Percentiles rank a stretch among this genome's conserved stretches.
phyloP scores from a whole-genome alignment of 1,140 invertebrate species.

The Heliconius nattereri region DNA sequence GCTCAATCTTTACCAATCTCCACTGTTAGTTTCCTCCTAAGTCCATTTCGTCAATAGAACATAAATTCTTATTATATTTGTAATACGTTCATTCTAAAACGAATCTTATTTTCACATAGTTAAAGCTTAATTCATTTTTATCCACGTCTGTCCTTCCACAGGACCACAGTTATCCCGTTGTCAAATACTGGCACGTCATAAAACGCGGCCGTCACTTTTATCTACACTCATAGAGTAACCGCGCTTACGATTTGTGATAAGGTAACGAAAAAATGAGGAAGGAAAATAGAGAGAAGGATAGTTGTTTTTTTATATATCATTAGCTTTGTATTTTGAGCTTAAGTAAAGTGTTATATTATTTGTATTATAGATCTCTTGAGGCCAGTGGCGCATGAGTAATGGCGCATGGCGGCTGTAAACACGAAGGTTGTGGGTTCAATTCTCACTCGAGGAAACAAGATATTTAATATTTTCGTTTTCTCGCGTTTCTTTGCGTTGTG shows the following conservation, averaged over 20 bases:
- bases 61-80: constrained; percentile 4
- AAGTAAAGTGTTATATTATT: too few species aligned
- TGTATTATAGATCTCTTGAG: too few species aligned
- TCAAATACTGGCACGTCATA: constrained; percentile 28
- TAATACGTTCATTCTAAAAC: neutral
- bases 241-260: constrained; percentile 34
- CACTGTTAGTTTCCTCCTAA: neutral
- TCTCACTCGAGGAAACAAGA: too few species aligned
- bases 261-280: neutral
- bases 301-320: neutral
- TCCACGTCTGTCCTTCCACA: neutral
- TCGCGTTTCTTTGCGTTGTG: too few species aligned
- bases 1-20: neutral
- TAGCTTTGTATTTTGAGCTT: too few species aligned
- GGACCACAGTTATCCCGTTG: constrained; percentile 14
- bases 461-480: too few species aligned
- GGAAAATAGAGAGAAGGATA: neutral
- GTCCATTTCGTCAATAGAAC: neutral
- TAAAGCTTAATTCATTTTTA: neutral
- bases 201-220: constrained; percentile 25
- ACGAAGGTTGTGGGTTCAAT: too few species aligned
- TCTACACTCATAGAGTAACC: constrained; percentile 23
- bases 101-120: neutral
- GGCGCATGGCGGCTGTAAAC: too few species aligned
- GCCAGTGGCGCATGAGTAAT: too few species aligned